phyloP scores from a whole-genome alignment of 2,113 vertebrate species.

The Microcebus tavaratra region DNA sequence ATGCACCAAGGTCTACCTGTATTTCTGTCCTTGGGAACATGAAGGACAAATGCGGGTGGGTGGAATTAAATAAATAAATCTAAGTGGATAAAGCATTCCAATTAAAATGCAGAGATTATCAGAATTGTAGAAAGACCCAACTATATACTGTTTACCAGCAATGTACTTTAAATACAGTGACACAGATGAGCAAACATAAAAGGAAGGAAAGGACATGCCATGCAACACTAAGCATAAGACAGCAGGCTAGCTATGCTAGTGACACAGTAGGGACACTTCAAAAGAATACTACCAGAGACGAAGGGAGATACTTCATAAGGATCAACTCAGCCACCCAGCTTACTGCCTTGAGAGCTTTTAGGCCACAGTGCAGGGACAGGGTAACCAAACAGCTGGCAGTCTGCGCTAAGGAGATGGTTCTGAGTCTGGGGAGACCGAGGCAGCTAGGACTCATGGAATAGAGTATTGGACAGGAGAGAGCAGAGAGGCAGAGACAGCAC shows the following conservation, averaged over 20 bases:
- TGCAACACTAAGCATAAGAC: background rate
- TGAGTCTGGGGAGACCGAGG: background rate
- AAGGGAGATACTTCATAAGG: background rate
- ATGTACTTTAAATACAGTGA: background rate
- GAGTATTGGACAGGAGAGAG: background rate
- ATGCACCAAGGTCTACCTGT: accelerated
- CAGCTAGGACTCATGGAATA: background rate
- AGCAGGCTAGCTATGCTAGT: background rate
- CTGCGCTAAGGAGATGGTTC: background rate
- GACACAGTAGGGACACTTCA: background rate
- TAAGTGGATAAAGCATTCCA: background rate
- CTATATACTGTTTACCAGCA: background rate
- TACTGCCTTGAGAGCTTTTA: background rate
- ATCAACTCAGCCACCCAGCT: background rate
- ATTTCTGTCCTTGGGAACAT: background rate
- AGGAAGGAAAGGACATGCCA: background rate
- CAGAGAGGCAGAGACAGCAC: background rate
- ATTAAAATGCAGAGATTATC: background rate
- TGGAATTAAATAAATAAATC: background rate
- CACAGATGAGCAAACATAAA: background rate
- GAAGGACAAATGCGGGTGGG: too few relatives aligned
- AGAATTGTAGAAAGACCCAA: background rate
- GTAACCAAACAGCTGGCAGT: background rate
- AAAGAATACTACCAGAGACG: background rate
- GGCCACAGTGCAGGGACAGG: background rate